Base-by-base conservation (phyloP, 2,888 invertebrate species). In the Lutraria lutraria region DNA sequence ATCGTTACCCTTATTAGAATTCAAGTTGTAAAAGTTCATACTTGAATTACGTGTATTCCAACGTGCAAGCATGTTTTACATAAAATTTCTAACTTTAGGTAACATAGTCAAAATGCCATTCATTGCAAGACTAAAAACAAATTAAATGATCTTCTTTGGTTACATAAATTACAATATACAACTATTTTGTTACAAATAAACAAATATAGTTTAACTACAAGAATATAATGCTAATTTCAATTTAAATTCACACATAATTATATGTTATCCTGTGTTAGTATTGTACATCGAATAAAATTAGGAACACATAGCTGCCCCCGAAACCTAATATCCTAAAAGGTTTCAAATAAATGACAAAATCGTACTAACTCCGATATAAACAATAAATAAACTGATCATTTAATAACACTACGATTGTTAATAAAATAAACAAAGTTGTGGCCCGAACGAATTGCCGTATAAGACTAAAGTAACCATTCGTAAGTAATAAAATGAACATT, bases 401-500 rank as follows among this genome's bases (percentile, higher is more conserved):
- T 81, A 84, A 81, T 88, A 25, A n/a, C 83, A 76, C 83, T 86
- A 54, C 43, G 63, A 76, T 43, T 60, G 83, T 86, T 86, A 82
- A 91, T 91, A 88, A 90, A 91, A 91, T 86, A 84, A 89, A 89
- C 89, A 91, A 91, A 91, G 85, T 89, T 87, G 83, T 76, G 85
- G 79, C 80, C 84, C 72, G 68, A 76, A 43, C 86, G 82, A 83
- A 89, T 82, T 86, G 76, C 87, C 88, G 72, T 85, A 88, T 83
- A 85, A 63, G 85, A 88, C 88, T 86, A 88, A 88, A 89, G 88
- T 34, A 86, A 84, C 85, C 89, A 89, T 91, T 91, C 88, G 87
- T 88, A 89, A 86, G 91, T 87, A 89, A 89, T 91, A 91, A 91
- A 91, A 91, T 72, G 88, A 89, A 89, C 89, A 91, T 91, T 88